phyloP scores from a whole-genome alignment of 2,888 invertebrate genomes.

The Oconnorella tubifera region DNA sequence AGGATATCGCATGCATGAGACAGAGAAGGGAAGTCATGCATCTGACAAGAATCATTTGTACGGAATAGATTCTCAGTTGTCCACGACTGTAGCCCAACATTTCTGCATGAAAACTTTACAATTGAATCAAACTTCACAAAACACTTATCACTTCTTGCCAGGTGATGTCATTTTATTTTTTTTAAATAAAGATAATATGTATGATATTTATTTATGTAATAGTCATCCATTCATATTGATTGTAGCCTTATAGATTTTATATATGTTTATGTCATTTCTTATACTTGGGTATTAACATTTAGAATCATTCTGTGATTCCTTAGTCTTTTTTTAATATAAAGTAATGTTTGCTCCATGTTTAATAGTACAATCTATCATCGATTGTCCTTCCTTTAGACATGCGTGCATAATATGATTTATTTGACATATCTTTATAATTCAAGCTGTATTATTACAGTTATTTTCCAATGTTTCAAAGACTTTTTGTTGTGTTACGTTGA shows the following conservation, averaged over 20 bases:
- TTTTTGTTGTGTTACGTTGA: too few relatives aligned
- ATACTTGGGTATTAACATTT: neutral
- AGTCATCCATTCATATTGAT: too few relatives aligned
- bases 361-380: too few relatives aligned
- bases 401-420: too few relatives aligned
- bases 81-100: neutral
- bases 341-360: too few relatives aligned
- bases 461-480: too few relatives aligned
- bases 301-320: neutral
- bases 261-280: neutral
- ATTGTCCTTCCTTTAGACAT: too few relatives aligned
- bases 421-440: too few relatives aligned
- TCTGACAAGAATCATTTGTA: neutral
- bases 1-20: neutral
- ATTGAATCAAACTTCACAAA: neutral
- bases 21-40: neutral
- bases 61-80: neutral
- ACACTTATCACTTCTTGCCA: neutral
- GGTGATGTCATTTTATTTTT: neutral
- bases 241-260: too few relatives aligned
- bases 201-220: neutral
- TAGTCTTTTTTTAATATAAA: neutral
- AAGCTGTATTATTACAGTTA: too few relatives aligned
- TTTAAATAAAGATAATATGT: neutral
- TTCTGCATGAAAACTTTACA: neutral